Percentiles rank a stretch among this genome's conserved stretches.
Evolutionary conservation across 2,797 vertebrate species (phyloP).

Genomic region (Urosaurus nigricauda): DNA sequence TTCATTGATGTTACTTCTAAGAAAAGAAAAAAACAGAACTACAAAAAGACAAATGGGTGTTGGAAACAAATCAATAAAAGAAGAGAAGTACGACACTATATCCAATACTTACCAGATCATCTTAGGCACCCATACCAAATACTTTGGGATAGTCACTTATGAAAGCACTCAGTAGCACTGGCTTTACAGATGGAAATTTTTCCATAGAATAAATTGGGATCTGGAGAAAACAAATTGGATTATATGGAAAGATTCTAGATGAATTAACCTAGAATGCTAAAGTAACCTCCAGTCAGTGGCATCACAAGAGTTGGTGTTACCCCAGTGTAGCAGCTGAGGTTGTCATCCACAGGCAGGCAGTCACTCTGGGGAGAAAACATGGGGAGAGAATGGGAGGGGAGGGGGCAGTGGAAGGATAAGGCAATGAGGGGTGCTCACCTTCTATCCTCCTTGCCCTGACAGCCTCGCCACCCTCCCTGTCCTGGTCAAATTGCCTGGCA

Average conservation of each 20-base stretch:
- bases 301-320: no score
- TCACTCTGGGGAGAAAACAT: no score
- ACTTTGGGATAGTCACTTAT: neutral
- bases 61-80: slow-evolving; percentile 35
- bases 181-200: neutral
- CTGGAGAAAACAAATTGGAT: neutral
- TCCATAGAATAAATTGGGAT: neutral
- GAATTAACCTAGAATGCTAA: neutral
- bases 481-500: no score
- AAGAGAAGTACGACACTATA: slow-evolving; percentile 21
- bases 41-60: slow-evolving; percentile 40
- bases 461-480: no score
- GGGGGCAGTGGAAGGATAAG: no score
- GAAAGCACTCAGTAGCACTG: neutral
- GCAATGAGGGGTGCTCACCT: no score
- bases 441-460: no score
- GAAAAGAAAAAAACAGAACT: slow-evolving; percentile 26
- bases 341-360: no score
- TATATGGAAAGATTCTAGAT: neutral
- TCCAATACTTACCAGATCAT: slow-evolving; percentile 12
- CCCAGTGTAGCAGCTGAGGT: no score
- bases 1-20: slow-evolving; percentile 26
- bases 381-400: no score
- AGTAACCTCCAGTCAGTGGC: neutral
- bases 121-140: neutral